These are phyloP conservation scores for Dendroctonus valens DNA, from an alignment of 1,140 invertebrate species.

Conservation along the genomic window DNA sequence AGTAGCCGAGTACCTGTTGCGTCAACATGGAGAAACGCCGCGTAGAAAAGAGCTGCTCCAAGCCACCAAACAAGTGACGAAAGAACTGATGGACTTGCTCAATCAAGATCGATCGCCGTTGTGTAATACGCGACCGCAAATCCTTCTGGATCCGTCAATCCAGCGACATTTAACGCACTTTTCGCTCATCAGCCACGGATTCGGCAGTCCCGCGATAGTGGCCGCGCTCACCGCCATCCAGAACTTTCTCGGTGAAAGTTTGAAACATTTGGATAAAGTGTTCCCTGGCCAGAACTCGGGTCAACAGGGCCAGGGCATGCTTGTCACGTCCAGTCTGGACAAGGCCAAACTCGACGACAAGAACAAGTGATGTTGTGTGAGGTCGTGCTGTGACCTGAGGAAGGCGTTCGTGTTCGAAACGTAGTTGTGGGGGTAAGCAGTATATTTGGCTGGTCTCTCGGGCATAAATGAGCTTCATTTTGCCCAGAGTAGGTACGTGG, in stretches of 20 bases:
- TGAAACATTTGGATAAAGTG: constrained; percentile 96
- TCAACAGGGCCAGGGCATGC: constrained; percentile 50
- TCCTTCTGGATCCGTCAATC: constrained; percentile 90
- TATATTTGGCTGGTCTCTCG: no score
- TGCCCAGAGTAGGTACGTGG: no score
- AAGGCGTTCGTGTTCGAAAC: constrained; percentile 35
- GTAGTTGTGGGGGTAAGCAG: constrained; percentile 1
- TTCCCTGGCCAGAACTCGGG: constrained; percentile 65
- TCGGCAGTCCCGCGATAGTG: constrained; percentile 95
- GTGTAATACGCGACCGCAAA: constrained; percentile 93
- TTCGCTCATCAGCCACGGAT: constrained; percentile 98
- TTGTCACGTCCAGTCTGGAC: constrained; percentile 63
- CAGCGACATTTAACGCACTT: constrained; percentile 98
- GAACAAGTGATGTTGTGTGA: constrained; percentile 56
- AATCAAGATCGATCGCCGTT: constrained; percentile 96
- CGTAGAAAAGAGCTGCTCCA: constrained; percentile 90
- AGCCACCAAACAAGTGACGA: constrained; percentile 83
- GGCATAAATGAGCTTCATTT: no score
- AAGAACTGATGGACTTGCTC: constrained; percentile 96
- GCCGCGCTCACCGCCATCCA: constrained; percentile 94
- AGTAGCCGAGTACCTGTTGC: constrained; percentile 83
- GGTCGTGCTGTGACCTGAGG: constrained; percentile 43
- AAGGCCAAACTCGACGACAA: constrained; percentile 71
- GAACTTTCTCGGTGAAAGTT: constrained; percentile 95
- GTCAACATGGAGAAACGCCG: constrained; percentile 80